Evolutionary conservation across 2,888 invertebrate genomes (phyloP).

Genomic region (Lottia scabra): DNA sequence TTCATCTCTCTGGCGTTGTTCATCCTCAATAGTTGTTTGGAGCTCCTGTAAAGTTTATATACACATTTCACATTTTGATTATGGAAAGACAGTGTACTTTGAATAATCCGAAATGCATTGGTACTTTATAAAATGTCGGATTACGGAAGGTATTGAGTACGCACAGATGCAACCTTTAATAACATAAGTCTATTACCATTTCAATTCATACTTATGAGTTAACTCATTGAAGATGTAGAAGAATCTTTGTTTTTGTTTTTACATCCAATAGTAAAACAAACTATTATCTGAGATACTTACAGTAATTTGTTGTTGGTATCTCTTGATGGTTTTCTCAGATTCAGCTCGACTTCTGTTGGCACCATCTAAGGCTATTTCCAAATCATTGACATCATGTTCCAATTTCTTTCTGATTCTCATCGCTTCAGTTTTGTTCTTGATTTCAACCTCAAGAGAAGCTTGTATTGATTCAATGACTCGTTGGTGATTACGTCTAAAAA

Average conservation of each 20-base stretch:
- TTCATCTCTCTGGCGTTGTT: conserved; percentile 97
- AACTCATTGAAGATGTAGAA: too few relatives aligned
- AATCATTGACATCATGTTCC: neutral
- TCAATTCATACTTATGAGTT: too few relatives aligned
- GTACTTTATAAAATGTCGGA: too few relatives aligned
- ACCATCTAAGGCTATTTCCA: conserved; percentile 82
- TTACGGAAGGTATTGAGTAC: too few relatives aligned
- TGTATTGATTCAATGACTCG: conserved; percentile 99
- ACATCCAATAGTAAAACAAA: too few relatives aligned
- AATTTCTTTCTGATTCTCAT: neutral
- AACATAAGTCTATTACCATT: too few relatives aligned
- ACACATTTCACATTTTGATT: neutral
- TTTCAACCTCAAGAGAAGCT: conserved; percentile 97
- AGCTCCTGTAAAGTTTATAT: conserved; percentile 73
- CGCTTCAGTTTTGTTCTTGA: conserved; percentile 75
- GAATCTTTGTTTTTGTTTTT: too few relatives aligned
- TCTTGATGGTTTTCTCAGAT: conserved; percentile 98
- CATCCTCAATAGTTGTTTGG: conserved; percentile 95
- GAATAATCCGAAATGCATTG: too few relatives aligned
- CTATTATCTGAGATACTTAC: conserved; percentile 9
- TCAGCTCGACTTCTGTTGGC: conserved; percentile 98
- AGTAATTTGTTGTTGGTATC: conserved; percentile 97
- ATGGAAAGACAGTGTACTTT: too few relatives aligned
- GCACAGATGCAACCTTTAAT: too few relatives aligned
- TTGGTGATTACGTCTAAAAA: conserved; percentile 94